These are phyloP conservation scores for Fragum sueziense DNA, from an alignment of 2,888 invertebrate species.

Conservation along the genomic window DNA sequence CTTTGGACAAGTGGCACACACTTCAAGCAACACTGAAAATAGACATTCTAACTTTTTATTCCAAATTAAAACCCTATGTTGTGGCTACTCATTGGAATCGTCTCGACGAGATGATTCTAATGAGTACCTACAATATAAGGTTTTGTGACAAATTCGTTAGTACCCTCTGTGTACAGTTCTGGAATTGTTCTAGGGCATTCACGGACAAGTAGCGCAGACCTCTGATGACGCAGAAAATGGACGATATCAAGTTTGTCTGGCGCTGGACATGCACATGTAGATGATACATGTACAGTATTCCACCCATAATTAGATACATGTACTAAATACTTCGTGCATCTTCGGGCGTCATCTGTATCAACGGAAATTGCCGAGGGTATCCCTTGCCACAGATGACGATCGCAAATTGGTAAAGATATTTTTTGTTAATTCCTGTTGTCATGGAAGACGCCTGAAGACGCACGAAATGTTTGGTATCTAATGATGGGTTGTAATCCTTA, in stretches of 20 bases:
- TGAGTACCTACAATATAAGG: constrained; percentile 14
- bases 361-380: no score
- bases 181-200: constrained; percentile 44
- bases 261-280: background rate
- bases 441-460: no score
- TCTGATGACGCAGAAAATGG: constrained; percentile 24
- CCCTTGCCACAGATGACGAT: background rate
- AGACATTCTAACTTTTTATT: background rate
- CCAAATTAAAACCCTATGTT: no score
- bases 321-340: no score
- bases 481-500: no score
- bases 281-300: background rate
- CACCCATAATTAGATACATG: no score
- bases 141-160: constrained; percentile 52
- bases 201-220: constrained; percentile 48
- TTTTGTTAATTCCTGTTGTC: no score
- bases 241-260: background rate
- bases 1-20: constrained; percentile 48
- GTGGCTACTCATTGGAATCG: no score
- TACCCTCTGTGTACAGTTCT: constrained; percentile 54
- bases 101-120: no score
- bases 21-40: constrained; percentile 27
- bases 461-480: no score
- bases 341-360: no score
- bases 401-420: background rate